Conservation (phyloP, 2,113 vertebrate species). For the Oreochromis tanganicae region DNA sequence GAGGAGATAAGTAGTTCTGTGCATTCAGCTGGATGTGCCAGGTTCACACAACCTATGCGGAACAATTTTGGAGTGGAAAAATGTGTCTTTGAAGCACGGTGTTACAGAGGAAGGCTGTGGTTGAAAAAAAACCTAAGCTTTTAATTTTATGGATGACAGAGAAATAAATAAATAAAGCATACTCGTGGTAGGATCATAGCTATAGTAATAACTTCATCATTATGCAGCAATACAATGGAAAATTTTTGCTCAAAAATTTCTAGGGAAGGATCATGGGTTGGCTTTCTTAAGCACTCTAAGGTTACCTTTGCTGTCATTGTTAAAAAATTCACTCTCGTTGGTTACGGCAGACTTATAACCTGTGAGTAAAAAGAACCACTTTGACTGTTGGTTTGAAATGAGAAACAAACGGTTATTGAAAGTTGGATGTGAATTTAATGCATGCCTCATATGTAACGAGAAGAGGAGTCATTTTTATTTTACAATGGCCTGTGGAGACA, state of each 20-base stretch:
- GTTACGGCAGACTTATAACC: background rate
- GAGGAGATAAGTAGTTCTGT: background rate
- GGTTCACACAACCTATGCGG: background rate
- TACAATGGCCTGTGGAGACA: background rate
- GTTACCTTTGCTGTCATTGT: background rate
- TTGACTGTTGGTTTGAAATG: background rate
- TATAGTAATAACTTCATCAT: background rate
- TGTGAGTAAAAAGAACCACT: background rate
- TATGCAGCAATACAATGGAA: background rate
- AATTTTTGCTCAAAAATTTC: background rate
- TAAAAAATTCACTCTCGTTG: fast-evolving
- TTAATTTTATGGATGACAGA: background rate
- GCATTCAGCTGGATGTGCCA: background rate
- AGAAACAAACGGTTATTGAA: background rate
- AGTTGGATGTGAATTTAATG: background rate
- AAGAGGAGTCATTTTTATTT: background rate
- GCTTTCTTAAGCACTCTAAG: background rate
- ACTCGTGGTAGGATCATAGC: background rate
- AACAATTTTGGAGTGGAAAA: background rate
- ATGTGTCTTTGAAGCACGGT: background rate
- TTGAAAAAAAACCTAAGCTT: background rate
- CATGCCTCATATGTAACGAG: background rate
- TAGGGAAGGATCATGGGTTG: background rate
- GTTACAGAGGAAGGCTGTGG: background rate
- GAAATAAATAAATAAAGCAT: background rate